Evolutionary conservation across 2,797 vertebrate genomes (phyloP).

Genomic region (Zenarchopterus dispar): DNA sequence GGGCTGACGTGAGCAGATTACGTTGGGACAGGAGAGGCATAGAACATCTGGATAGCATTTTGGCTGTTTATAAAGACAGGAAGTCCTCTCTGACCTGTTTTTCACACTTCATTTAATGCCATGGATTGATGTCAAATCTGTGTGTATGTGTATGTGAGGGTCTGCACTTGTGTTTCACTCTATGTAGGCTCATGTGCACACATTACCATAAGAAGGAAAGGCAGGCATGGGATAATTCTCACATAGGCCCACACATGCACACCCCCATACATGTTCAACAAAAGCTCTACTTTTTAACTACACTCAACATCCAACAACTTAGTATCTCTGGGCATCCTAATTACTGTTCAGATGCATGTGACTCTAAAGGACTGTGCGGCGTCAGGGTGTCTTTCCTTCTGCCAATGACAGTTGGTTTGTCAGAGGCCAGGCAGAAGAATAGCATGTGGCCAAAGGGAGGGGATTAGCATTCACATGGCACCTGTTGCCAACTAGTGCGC

Average conservation of each 20-base stretch:
- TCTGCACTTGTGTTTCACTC: slow-evolving; percentile 23
- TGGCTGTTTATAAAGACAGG: slow-evolving; percentile 78
- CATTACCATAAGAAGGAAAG: slow-evolving; percentile 32
- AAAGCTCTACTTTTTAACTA: slow-evolving; percentile 55
- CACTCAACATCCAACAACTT: slow-evolving; percentile 67
- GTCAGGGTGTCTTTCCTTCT: slow-evolving; percentile 61
- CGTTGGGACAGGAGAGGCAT: slow-evolving; percentile 60
- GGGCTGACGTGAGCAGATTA: slow-evolving; percentile 77
- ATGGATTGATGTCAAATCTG: slow-evolving; percentile 73
- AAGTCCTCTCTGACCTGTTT: slow-evolving; percentile 80
- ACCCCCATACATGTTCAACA: slow-evolving; percentile 28
- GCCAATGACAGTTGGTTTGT: slow-evolving; percentile 74
- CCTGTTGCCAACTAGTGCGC: slow-evolving; percentile 83
- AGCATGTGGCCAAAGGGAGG: slow-evolving; percentile 66
- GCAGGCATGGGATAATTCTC: slow-evolving; percentile 31
- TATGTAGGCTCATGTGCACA: slow-evolving; percentile 23
- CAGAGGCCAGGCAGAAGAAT: slow-evolving; percentile 70
- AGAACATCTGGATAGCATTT: slow-evolving; percentile 77
- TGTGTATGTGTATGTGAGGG: slow-evolving; percentile 12
- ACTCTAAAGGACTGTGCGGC: slow-evolving; percentile 57
- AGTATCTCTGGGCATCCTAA: slow-evolving; percentile 64
- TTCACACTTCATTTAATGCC: slow-evolving; percentile 80
- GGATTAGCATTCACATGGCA: slow-evolving; percentile 83
- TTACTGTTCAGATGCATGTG: slow-evolving; percentile 65
- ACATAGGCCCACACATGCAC: slow-evolving; percentile 21